phyloP scores from a whole-genome alignment of 2,888 invertebrate genomes.

The Epistrophe eligans region DNA sequence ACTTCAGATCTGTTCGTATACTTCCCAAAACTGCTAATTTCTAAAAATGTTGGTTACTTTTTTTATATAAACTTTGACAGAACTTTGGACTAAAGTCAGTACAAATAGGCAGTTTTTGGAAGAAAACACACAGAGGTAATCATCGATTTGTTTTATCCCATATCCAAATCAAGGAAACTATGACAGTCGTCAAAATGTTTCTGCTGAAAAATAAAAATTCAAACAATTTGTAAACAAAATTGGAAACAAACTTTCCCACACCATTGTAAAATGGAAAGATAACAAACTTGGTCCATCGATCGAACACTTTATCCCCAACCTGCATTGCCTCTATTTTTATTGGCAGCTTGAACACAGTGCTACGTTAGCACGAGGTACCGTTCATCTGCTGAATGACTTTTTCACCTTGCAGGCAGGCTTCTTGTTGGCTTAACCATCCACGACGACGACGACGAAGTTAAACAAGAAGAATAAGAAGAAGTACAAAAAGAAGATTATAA shows the following conservation, averaged over 20 bases:
- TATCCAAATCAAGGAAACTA: no score
- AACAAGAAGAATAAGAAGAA: slow-evolving; percentile 25
- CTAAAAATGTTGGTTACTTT: no score
- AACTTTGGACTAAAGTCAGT: no score
- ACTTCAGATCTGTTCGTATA: no score
- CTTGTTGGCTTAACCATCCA: slow-evolving; percentile 62
- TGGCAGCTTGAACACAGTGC: slow-evolving; percentile 57
- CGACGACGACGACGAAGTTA: slow-evolving; percentile 4
- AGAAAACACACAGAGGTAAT: no score
- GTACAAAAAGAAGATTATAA: slow-evolving; percentile 58
- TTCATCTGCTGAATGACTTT: slow-evolving; percentile 71
- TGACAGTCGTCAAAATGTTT: no score
- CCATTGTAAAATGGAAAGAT: slow-evolving; percentile 26
- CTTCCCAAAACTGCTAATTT: no score
- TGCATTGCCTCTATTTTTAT: slow-evolving; percentile 66
- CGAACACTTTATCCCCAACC: slow-evolving; percentile 44
- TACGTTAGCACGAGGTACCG: slow-evolving; percentile 67
- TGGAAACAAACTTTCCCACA: neutral
- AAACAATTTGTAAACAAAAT: no score
- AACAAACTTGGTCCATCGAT: slow-evolving; percentile 50
- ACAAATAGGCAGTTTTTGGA: no score
- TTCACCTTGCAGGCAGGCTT: slow-evolving; percentile 70
- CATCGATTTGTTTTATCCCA: no score
- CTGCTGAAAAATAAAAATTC: no score
- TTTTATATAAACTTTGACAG: no score